These are phyloP conservation scores for Folsomia manolachei DNA, from an alignment of 2,888 invertebrate genomes.

Conservation along the genomic window DNA sequence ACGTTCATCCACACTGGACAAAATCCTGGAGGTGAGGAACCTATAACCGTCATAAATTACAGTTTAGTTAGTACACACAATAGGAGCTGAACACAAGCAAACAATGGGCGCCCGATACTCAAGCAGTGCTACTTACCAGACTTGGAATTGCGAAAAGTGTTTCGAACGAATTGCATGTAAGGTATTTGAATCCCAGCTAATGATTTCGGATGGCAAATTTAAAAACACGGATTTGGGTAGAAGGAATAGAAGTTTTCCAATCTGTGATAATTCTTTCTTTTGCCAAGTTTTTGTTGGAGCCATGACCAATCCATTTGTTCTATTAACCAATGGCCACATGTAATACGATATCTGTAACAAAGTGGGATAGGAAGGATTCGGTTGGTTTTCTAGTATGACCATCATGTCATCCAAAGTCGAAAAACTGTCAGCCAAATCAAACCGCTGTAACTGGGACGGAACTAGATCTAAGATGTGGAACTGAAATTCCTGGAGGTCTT, in stretches of 20 bases:
- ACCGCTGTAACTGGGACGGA: constrained; percentile 36
- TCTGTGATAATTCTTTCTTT: constrained; percentile 38
- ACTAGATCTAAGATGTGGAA: constrained; percentile 34
- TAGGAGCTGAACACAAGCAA: not conserved
- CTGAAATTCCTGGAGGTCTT: constrained; percentile 43
- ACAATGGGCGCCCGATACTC: not conserved
- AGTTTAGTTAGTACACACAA: not conserved
- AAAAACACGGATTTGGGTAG: constrained; percentile 36
- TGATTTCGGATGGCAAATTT: constrained; percentile 34
- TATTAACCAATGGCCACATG: constrained; percentile 41
- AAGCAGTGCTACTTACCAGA: not conserved
- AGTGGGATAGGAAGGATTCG: constrained; percentile 28
- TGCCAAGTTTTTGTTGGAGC: constrained; percentile 34
- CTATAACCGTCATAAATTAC: constrained; percentile 15
- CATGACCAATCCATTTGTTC: constrained; percentile 22
- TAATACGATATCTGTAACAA: constrained; percentile 41
- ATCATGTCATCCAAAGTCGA: constrained; percentile 43
- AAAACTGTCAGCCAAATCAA: constrained; percentile 40
- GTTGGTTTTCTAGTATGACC: constrained; percentile 29
- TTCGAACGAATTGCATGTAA: constrained; percentile 29
- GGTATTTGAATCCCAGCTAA: constrained; percentile 42
- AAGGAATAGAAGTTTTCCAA: constrained; percentile 39
- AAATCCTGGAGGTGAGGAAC: constrained; percentile 39
- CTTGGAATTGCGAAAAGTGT: not conserved
- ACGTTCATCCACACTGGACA: constrained; percentile 38